phyloP scores from a whole-genome alignment of 2,888 invertebrate genomes.

The Lathronympha strigana region DNA sequence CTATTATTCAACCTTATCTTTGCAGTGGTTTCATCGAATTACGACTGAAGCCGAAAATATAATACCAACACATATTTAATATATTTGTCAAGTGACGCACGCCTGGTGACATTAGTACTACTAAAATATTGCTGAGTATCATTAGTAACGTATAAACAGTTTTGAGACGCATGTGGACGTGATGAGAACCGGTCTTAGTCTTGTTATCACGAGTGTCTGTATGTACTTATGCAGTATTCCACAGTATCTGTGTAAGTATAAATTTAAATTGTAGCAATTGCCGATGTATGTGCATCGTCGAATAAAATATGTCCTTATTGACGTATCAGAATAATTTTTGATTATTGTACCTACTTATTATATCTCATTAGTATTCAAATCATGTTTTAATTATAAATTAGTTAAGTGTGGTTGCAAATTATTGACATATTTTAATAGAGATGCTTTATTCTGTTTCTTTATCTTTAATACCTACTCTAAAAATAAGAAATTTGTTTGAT shows the following conservation, averaged over 20 bases:
- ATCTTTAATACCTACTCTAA: too few relatives aligned
- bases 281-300: not conserved
- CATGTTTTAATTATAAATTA: too few relatives aligned
- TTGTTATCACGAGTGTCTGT: not conserved
- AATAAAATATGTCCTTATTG: not conserved
- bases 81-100: slow-evolving; percentile 12
- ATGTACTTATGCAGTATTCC: not conserved
- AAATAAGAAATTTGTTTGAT: too few relatives aligned
- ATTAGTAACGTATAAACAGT: not conserved
- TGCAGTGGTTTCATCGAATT: not conserved
- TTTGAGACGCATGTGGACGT: not conserved
- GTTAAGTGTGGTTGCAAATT: too few relatives aligned
- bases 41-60: not conserved
- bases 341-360: too few relatives aligned
- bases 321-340: too few relatives aligned
- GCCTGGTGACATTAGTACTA: slow-evolving; percentile 17
- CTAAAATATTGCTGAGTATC: slow-evolving; percentile 23
- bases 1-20: not conserved
- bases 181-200: slow-evolving; percentile 2
- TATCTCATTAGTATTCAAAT: too few relatives aligned
- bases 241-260: not conserved
- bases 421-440: too few relatives aligned
- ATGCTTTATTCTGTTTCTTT: too few relatives aligned
- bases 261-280: not conserved
- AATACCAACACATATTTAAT: not conserved